These are phyloP conservation scores for Eubasilissa splendida DNA, from an alignment of 2,888 invertebrate species.

Conservation along the genomic window DNA sequence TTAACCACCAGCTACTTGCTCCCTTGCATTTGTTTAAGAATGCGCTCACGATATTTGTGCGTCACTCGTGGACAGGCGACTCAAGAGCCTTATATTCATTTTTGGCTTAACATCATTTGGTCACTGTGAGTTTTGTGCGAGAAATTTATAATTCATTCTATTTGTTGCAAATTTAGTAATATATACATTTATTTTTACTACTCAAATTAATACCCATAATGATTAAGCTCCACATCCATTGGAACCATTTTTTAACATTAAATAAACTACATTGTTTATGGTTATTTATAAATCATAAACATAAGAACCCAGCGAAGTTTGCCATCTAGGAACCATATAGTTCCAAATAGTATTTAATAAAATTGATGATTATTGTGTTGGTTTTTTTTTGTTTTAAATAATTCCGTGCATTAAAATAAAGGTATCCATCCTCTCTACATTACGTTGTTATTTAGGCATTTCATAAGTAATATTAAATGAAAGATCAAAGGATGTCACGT, in stretches of 20 bases:
- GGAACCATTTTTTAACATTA: not conserved
- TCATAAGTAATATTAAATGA: no score
- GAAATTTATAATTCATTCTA: constrained; percentile 31
- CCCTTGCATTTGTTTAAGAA: constrained; percentile 56
- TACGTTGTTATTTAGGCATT: no score
- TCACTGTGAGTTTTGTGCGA: constrained; percentile 41
- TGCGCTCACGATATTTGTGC: constrained; percentile 48
- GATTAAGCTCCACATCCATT: constrained; percentile 21
- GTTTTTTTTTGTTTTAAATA: no score
- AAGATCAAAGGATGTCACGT: no score
- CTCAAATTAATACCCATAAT: constrained; percentile 7
- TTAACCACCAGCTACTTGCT: constrained; percentile 35
- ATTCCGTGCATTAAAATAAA: no score
- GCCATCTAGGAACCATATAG: no score
- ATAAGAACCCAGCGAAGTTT: no score
- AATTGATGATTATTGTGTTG: no score
- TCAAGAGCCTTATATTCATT: constrained; percentile 43
- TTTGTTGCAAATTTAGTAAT: constrained; percentile 33
- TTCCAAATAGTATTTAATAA: no score
- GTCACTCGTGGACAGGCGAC: constrained; percentile 47
- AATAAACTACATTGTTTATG: no score
- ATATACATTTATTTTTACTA: constrained; percentile 15
- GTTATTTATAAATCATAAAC: no score
- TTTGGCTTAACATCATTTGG: constrained; percentile 41
- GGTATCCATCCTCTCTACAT: no score